These are phyloP conservation scores for Astyanax mexicanus DNA, from an alignment of 2,797 vertebrate genomes.

Conservation along the genomic window DNA sequence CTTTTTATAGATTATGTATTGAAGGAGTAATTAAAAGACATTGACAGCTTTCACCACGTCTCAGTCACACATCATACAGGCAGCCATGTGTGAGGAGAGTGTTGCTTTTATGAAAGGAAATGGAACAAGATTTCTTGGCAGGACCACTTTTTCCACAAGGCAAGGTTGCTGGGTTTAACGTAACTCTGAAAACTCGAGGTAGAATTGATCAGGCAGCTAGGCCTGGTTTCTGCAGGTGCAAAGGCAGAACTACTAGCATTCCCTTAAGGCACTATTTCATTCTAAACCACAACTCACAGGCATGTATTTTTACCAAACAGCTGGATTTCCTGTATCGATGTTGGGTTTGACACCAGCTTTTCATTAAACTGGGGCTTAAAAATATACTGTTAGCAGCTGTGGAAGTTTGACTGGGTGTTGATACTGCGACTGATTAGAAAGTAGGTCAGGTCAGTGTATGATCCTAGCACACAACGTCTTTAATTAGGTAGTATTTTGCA, in stretches of 20 bases:
- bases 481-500: neutral
- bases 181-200: constrained; percentile 67
- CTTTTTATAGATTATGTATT: constrained; percentile 11
- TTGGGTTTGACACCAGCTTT: neutral
- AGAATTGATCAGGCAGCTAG: constrained; percentile 42
- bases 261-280: constrained; percentile 39
- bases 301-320: constrained; percentile 48
- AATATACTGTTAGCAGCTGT: neutral
- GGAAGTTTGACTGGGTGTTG: neutral
- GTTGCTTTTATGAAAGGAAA: constrained; percentile 62
- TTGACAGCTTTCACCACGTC: constrained; percentile 46
- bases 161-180: constrained; percentile 52
- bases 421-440: neutral
- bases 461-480: neutral
- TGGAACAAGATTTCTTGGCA: constrained; percentile 65
- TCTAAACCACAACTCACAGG: constrained; percentile 57
- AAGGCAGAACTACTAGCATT: constrained; percentile 22
- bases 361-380: neutral
- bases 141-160: constrained; percentile 63
- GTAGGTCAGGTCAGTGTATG: neutral
- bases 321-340: constrained; percentile 6
- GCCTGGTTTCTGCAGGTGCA: constrained; percentile 53
- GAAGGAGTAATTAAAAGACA: constrained; percentile 18
- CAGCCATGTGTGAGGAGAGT: constrained; percentile 54
- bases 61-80: constrained; percentile 50